Evolutionary conservation across 2,113 vertebrate species (phyloP), one percentile per base, ranked within the genome.

Genomic region (Arizona elegans): DNA sequence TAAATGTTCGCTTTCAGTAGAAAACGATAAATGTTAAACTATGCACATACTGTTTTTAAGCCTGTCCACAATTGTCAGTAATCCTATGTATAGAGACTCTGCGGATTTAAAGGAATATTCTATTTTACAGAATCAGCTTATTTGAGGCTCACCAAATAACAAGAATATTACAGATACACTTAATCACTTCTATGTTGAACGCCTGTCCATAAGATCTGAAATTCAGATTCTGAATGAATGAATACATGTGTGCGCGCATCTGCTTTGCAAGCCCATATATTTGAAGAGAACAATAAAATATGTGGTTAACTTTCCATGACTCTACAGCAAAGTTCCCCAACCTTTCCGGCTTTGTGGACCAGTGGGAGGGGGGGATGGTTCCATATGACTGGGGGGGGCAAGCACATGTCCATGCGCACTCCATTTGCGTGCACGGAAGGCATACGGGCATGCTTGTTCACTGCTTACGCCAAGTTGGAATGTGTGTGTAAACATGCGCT

Each of bases 291-390:
- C 38, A 54, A 59, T 87, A 43, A 59, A 3, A 0, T 29, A 7
- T 87, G 0, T 88, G 10, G 4, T 87, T 53, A 23, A 38, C 11
- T 88, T 90, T 89, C 54, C 7, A 13, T 47, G 62, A 33, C 17
- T 55, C 26, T 93, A 38, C 43, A 62, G 55, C 62, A 65, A 29
- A 65, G 62, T 65, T 65, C 62, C 62, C 26, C 26, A n/a, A 65
- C 12, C 4, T 65, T 65, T 65, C 26, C 11, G 4, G 3, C 11
- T 65, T n/a, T 65, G 11, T 29, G 0, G 62, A 23, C 56, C 0
- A 5, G 19, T 0, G 1, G 26, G 3, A 4, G 0, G 11, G 2
- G 1, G 26, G 62, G 26, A 5, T 65, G 1, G 4, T n/a, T 65
- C 62, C 4, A 0, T 23, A 59, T 5, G 2, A 24, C 0, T 9